Evolutionary conservation across 2,113 vertebrate species (phyloP).

Genomic region (Mus musculus): DNA sequence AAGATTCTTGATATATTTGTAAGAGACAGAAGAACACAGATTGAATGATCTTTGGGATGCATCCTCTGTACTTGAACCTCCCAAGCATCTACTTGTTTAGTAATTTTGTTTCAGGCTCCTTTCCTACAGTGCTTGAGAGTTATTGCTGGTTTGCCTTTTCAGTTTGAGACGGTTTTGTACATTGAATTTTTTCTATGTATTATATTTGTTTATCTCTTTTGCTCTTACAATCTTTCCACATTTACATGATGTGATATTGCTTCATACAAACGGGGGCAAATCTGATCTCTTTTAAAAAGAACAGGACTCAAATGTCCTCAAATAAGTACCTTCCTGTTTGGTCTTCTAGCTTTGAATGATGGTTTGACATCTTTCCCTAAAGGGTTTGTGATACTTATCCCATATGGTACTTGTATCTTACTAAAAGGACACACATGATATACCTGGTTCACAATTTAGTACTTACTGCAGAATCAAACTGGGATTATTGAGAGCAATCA

Average conservation of each 20-base stretch:
- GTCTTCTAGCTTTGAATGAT: neutral
- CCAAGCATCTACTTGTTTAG: neutral
- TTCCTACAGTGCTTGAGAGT: neutral
- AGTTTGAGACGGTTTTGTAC: neutral
- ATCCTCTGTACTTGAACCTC: neutral
- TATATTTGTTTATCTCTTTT: neutral
- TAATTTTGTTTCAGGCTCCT: neutral
- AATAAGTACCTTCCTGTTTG: slow-evolving; percentile 4
- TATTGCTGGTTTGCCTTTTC: neutral
- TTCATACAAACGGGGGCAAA: neutral
- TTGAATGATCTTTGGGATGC: neutral
- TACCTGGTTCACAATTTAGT: neutral
- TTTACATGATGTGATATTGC: neutral
- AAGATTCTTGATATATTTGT: neutral
- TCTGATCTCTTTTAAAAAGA: neutral
- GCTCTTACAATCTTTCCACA: neutral
- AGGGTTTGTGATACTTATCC: neutral
- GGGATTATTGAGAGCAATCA: neutral
- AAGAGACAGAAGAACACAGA: neutral
- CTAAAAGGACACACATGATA: neutral
- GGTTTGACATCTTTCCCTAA: neutral
- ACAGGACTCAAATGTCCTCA: neutral
- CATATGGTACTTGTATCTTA: neutral
- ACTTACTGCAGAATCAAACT: neutral
- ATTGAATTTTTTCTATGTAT: neutral